phyloP scores from a whole-genome alignment of 2,797 vertebrate species.

The Cyprinodon diabolis region DNA sequence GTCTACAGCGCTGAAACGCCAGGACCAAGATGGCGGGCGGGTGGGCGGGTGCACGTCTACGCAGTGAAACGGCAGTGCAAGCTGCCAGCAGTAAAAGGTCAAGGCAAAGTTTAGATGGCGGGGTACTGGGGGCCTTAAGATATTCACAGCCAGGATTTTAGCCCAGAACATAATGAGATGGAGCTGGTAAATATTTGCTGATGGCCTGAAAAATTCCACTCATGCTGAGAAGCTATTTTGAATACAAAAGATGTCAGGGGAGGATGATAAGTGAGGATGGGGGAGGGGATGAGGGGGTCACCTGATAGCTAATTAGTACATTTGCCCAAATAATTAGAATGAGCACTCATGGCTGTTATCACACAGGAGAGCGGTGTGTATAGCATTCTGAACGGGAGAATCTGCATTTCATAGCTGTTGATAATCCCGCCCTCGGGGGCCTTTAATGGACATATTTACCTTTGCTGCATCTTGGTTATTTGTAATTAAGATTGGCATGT shows the following conservation, averaged over 20 bases:
- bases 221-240: conserved; percentile 83
- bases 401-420: conserved; percentile 75
- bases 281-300: conserved; percentile 63
- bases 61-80: conserved; percentile 48
- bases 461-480: conserved; percentile 66
- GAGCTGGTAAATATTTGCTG: conserved; percentile 89
- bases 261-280: conserved; percentile 78
- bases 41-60: conserved; percentile 36
- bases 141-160: conserved; percentile 88
- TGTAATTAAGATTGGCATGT: conserved; percentile 73
- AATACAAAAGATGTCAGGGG: conserved; percentile 85
- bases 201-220: conserved; percentile 83
- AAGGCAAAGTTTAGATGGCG: conserved; percentile 83
- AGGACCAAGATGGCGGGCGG: conserved; percentile 52
- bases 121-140: conserved; percentile 80
- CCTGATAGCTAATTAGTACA: conserved; percentile 87
- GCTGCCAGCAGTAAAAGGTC: conserved; percentile 80
- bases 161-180: conserved; percentile 82
- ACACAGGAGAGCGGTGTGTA: conserved; percentile 81
- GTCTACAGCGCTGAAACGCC: conserved; percentile 60
- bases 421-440: conserved; percentile 68
- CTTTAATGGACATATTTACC: conserved; percentile 79
- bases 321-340: conserved; percentile 88
- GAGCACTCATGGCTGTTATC: conserved; percentile 85
- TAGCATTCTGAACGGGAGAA: conserved; percentile 78